A percentile compares a stretch with the other conserved stretches of the same genome.
phyloP scores from a whole-genome alignment of 2,113 vertebrate species.

The Epinephelus cyanopodus region DNA sequence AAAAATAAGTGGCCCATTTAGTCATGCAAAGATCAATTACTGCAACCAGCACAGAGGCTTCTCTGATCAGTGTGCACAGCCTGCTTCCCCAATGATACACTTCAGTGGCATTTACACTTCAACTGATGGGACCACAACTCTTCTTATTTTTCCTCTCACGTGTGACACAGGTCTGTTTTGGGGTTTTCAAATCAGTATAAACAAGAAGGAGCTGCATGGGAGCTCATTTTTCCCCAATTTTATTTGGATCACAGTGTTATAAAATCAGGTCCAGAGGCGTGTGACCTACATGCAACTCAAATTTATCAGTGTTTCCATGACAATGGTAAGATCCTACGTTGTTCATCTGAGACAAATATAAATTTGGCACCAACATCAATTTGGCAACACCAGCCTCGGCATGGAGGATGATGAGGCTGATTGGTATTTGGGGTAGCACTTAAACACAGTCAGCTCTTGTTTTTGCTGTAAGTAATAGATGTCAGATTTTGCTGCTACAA shows the following conservation, averaged over 20 bases:
- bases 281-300: slow-evolving; percentile 60
- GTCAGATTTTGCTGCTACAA: not conserved
- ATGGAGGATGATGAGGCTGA: slow-evolving; percentile 37
- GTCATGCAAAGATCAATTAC: slow-evolving; percentile 77
- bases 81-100: slow-evolving; percentile 32
- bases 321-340: slow-evolving; percentile 43
- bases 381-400: slow-evolving; percentile 17
- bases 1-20: slow-evolving; percentile 82
- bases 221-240: not conserved
- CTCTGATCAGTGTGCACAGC: slow-evolving; percentile 12
- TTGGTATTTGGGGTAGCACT: slow-evolving; percentile 17
- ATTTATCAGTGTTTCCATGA: slow-evolving; percentile 64
- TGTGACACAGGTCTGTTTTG: not conserved
- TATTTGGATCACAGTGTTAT: slow-evolving; percentile 38
- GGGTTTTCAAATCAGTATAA: slow-evolving; percentile 10
- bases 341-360: slow-evolving; percentile 55
- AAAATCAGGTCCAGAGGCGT: slow-evolving; percentile 47
- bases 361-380: slow-evolving; percentile 24
- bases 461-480: not conserved
- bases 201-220: not conserved
- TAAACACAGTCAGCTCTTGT: not conserved
- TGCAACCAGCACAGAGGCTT: slow-evolving; percentile 31
- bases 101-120: slow-evolving; percentile 11
- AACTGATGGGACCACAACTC: slow-evolving; percentile 16
- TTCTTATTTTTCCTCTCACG: not conserved